Base-by-base conservation (phyloP, 2,113 vertebrate species). In the Zingel zingel region DNA sequence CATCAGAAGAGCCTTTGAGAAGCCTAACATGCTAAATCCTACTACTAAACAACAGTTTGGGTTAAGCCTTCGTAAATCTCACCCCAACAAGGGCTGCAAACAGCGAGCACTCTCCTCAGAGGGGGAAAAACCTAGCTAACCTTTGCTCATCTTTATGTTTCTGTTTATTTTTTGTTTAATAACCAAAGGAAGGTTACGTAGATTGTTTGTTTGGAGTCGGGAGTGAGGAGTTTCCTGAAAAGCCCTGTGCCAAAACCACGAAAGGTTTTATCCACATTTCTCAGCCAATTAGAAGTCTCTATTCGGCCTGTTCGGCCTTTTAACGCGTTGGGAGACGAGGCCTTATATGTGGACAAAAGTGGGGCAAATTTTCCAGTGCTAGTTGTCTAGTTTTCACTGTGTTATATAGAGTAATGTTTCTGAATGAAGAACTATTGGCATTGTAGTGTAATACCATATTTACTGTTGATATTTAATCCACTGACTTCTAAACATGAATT, bases 1-100 rank as follows among this genome's bases (percentile, higher is more conserved):
- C 33, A 81, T 94, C 89, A 85, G 87, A 88, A 82, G 88, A 94
- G 93, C 94, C 91, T 93, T 84, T 83, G 65, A 89, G 83, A 83
- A 87, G 82, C 88, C 84, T 27, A 82, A 86, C 71, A 61, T 7
- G 62, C 63, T 74, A 77, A 71, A 70, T 68, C 62, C 56, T 51
- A 21, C 54, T 51, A 36, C 72, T 77, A 85, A 89, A 87, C 67
- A 68, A 58, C 87, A 79, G 79, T 79, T 54, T 64, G 74, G 86
- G 88, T 88, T 88, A 77, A 84, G 85, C 76, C 70, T 89, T 83
- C 82, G 83, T 77, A 33, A 83, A 73, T 83, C 81, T 67, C 71
- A 57, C 73, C 84, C 81, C 61, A 47, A 83, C 83, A 75, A 85
- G 91, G 91, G 92, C 93, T 93, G 86, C 87, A 69, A 48, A 79